These are phyloP conservation scores for Antrozous pallidus DNA, from an alignment of 2,797 vertebrate species.

Conservation along the genomic window DNA sequence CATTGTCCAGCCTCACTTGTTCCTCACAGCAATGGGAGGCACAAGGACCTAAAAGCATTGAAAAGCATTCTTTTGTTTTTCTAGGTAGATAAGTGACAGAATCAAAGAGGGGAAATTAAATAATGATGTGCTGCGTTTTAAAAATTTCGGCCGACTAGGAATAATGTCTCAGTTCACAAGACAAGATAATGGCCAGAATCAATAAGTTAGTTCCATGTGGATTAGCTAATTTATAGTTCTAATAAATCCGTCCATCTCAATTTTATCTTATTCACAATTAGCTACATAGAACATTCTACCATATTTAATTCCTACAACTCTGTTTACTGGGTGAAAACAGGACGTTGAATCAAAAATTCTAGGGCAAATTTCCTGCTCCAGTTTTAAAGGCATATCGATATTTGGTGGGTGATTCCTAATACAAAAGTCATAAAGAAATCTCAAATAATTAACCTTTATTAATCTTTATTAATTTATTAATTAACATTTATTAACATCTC, in stretches of 20 bases:
- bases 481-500: not conserved
- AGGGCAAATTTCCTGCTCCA: not conserved
- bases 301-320: not conserved
- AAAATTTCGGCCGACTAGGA: not conserved
- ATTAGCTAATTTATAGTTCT: not conserved
- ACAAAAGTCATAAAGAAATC: not conserved
- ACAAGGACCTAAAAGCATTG: not conserved
- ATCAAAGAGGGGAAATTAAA: not conserved
- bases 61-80: not conserved
- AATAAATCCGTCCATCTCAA: not conserved
- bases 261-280: not conserved
- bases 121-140: not conserved
- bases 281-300: not conserved
- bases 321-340: not conserved
- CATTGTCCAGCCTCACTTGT: not conserved
- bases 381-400: not conserved
- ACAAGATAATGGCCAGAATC: not conserved
- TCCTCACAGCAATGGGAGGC: not conserved
- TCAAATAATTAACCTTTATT: not conserved
- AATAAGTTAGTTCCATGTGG: not conserved
- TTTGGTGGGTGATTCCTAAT: not conserved
- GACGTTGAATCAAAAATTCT: not conserved
- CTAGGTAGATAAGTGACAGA: not conserved
- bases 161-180: not conserved
- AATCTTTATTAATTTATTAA: not conserved